Percentiles rank a stretch among this genome's conserved stretches.
These are phyloP conservation scores for Cryptocephalus primarius DNA, from an alignment of 2,888 invertebrate species.

Conservation along the genomic window DNA sequence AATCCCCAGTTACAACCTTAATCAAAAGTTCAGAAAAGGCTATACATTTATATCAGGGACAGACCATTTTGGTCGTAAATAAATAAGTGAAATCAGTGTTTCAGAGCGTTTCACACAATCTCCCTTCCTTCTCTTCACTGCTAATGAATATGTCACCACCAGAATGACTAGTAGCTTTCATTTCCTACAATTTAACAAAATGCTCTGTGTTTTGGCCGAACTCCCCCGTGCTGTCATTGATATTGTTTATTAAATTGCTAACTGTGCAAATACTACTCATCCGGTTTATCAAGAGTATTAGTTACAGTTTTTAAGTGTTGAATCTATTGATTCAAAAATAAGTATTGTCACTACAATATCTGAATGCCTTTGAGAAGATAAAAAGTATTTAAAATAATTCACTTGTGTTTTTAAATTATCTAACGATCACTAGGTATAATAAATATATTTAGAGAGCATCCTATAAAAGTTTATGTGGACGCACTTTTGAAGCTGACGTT, in stretches of 20 bases:
- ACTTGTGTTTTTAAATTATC: too few species aligned
- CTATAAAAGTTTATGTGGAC: too few species aligned
- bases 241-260: constrained; percentile 13
- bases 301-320: too few species aligned
- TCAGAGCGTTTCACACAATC: constrained; percentile 9
- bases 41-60: constrained; percentile 20
- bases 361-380: too few species aligned
- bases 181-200: constrained; percentile 19
- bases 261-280: too few species aligned
- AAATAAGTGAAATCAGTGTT: constrained; percentile 22
- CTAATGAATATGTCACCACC: constrained; percentile 28
- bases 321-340: too few species aligned
- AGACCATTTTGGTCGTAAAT: constrained; percentile 17
- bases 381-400: too few species aligned
- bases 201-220: constrained; percentile 7
- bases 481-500: too few species aligned
- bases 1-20: background rate
- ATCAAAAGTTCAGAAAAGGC: constrained; percentile 7
- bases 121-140: constrained; percentile 14
- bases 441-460: too few species aligned
- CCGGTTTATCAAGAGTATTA: too few species aligned
- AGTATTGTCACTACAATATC: too few species aligned
- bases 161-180: constrained; percentile 29
- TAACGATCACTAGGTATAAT: too few species aligned
- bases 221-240: constrained; percentile 8